Percentiles rank a stretch among this genome's conserved stretches.
phyloP scores from a whole-genome alignment of 2,113 vertebrate genomes.

The Orthonyx spaldingii region DNA sequence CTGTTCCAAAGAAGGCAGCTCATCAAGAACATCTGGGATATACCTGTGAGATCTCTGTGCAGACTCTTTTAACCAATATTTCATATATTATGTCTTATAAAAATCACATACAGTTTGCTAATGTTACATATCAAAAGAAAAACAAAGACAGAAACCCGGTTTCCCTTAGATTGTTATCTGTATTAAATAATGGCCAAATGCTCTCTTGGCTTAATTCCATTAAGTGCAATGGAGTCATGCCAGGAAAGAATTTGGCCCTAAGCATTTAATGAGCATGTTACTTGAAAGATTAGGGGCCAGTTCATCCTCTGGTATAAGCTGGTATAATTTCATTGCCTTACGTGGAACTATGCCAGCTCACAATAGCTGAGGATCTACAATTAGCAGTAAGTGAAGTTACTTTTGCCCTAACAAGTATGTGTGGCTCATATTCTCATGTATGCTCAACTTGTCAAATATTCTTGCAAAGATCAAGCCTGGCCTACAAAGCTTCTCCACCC shows the following conservation, averaged over 20 bases:
- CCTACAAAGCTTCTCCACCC: not conserved
- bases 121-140: not conserved
- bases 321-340: constrained; percentile 16
- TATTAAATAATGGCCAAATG: constrained; percentile 48
- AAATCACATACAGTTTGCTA: not conserved
- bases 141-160: constrained; percentile 28
- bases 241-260: constrained; percentile 33
- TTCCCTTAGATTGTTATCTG: constrained; percentile 27
- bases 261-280: constrained; percentile 38
- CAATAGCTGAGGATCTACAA: not conserved
- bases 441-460: not conserved
- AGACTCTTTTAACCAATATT: not conserved
- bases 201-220: constrained; percentile 28
- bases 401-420: constrained; percentile 1
- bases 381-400: not conserved
- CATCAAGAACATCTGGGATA: not conserved
- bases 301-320: not conserved
- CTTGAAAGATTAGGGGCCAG: constrained; percentile 28
- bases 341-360: not conserved
- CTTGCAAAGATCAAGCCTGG: not conserved
- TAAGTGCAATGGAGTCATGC: not conserved
- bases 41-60: not conserved
- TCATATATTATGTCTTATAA: not conserved
- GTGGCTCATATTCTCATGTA: not conserved
- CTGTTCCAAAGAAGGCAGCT: not conserved